phyloP scores from a whole-genome alignment of 2,113 vertebrate species.

The Mastomys natalensis region DNA sequence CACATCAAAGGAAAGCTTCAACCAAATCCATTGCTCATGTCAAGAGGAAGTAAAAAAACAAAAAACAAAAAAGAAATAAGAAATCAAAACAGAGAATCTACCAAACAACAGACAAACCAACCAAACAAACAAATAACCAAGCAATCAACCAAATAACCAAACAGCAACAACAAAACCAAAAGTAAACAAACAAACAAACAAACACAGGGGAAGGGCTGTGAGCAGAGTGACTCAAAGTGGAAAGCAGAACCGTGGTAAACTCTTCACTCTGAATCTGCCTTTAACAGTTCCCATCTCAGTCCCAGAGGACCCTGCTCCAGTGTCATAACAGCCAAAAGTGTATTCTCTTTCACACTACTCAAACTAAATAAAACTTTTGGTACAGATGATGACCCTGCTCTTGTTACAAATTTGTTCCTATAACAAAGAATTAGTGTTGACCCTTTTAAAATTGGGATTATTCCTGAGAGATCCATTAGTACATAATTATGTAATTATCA shows the following conservation, averaged over 20 bases:
- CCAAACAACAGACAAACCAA: too few relatives aligned
- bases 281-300: accelerated
- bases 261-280: neutral
- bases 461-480: conserved; percentile 61
- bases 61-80: too few relatives aligned
- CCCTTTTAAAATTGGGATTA: conserved; percentile 8
- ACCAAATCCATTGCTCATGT: neutral
- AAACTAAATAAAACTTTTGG: conserved; percentile 19
- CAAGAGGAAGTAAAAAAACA: neutral
- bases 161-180: too few relatives aligned
- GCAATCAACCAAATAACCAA: too few relatives aligned
- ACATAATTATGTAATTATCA: conserved; percentile 5
- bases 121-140: too few relatives aligned
- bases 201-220: neutral
- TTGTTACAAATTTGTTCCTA: conserved; percentile 26
- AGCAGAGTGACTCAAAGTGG: neutral
- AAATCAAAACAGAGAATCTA: too few relatives aligned
- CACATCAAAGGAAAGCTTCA: neutral
- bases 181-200: too few relatives aligned
- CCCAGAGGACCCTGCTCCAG: neutral
- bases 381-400: neutral
- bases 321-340: accelerated
- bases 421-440: neutral
- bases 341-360: neutral
- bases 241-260: neutral